Conservation (phyloP, 2,888 invertebrate genomes). For the Drosophila cognata region DNA sequence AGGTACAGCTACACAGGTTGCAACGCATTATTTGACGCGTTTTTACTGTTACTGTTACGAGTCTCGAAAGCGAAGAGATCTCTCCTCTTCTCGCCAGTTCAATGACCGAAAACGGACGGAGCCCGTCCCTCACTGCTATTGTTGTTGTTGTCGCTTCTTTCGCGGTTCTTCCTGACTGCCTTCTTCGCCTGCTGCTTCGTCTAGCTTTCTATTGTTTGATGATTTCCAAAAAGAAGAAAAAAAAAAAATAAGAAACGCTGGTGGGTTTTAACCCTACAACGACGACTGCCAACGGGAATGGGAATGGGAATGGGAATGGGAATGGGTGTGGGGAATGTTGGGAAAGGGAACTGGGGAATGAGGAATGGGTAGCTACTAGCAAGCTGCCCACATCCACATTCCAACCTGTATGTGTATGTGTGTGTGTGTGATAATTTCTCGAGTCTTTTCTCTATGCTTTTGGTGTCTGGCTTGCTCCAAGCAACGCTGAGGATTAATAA, state of each 20-base stretch:
- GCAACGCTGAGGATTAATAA: slow-evolving; percentile 72
- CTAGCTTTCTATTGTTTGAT: slow-evolving; percentile 80
- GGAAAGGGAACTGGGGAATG: slow-evolving; percentile 43
- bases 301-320: slow-evolving; percentile 37
- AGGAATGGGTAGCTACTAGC: slow-evolving; percentile 52
- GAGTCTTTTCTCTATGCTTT: slow-evolving; percentile 30
- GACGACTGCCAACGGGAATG: slow-evolving; percentile 41
- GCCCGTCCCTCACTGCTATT: slow-evolving; percentile 35
- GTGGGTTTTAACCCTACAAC: slow-evolving; percentile 78
- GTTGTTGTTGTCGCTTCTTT: slow-evolving; percentile 74
- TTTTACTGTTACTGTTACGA: slow-evolving; percentile 71
- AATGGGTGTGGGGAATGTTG: slow-evolving; percentile 9
- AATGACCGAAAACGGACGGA: slow-evolving; percentile 74
- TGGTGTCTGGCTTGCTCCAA: slow-evolving; percentile 21
- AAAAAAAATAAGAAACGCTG: slow-evolving; percentile 58
- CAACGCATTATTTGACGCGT: slow-evolving; percentile 56
- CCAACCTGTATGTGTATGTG: slow-evolving; percentile 44
- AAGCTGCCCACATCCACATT: slow-evolving; percentile 63
- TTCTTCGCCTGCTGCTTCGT: slow-evolving; percentile 74
- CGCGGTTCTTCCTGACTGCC: slow-evolving; percentile 77
- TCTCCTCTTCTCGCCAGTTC: slow-evolving; percentile 55
- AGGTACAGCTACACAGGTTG: slow-evolving; percentile 44
- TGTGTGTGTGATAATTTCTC: slow-evolving; percentile 45
- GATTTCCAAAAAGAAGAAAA: slow-evolving; percentile 69
- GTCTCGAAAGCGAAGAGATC: slow-evolving; percentile 70